phyloP scores from a whole-genome alignment of 2,888 invertebrate genomes.

The Eledona agricola region DNA sequence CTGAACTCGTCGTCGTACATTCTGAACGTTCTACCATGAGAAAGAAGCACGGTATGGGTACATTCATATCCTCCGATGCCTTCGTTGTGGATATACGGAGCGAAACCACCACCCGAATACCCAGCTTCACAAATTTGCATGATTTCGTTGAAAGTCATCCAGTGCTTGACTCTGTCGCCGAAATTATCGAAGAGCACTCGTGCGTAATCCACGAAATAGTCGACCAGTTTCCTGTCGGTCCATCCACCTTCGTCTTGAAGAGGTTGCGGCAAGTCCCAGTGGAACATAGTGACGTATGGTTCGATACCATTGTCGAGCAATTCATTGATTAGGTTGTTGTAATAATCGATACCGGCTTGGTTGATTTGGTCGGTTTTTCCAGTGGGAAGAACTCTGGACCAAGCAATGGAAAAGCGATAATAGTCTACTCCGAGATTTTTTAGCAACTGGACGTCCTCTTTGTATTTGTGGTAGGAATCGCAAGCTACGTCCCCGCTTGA shows the following conservation, averaged over 20 bases:
- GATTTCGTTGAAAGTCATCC: conserved; percentile 67
- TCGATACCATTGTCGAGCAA: conserved; percentile 68
- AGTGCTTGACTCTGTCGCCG: conserved; percentile 57
- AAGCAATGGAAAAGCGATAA: conserved; percentile 72
- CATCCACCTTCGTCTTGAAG: conserved; percentile 66
- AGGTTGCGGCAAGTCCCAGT: conserved; percentile 53
- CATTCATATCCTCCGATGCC: conserved; percentile 70
- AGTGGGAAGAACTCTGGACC: conserved; percentile 73
- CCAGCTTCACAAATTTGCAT: conserved; percentile 49
- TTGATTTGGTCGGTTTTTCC: conserved; percentile 73
- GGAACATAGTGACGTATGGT: conserved; percentile 61
- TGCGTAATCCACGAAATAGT: conserved; percentile 68
- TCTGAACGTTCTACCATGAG: conserved; percentile 72
- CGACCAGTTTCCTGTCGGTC: conserved; percentile 66
- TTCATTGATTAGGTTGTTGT: conserved; percentile 76
- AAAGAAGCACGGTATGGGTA: conserved; percentile 69
- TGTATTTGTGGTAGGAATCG: conserved; percentile 72
- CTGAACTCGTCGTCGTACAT: conserved; percentile 69
- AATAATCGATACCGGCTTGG: conserved; percentile 77
- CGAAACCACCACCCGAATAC: conserved; percentile 41
- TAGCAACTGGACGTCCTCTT: conserved; percentile 68
- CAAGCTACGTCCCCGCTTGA: conserved; percentile 69
- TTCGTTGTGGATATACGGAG: conserved; percentile 61
- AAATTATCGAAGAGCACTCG: conserved; percentile 57
- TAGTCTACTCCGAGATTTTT: conserved; percentile 65